Conservation (phyloP, 2,113 vertebrate genomes). For the Hystrix brachyura region DNA sequence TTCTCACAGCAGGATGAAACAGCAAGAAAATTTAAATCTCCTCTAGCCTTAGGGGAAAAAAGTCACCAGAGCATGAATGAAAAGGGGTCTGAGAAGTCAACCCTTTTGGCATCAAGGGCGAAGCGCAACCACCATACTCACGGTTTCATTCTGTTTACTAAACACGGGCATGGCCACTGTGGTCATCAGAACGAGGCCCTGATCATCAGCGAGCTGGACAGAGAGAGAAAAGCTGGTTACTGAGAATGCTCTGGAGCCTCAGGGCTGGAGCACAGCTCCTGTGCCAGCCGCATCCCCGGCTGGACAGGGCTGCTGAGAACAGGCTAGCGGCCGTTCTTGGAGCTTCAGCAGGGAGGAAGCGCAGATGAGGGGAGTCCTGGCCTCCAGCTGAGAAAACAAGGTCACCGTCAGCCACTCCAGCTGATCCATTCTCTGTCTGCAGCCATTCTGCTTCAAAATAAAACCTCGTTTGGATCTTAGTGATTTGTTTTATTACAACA, state of each 20-base stretch:
- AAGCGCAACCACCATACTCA: conserved; percentile 88
- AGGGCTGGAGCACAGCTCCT: neutral
- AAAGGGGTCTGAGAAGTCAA: neutral
- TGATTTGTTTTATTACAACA: conserved; percentile 47
- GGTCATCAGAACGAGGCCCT: conserved; percentile 97
- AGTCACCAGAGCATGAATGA: neutral
- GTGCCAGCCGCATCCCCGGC: neutral
- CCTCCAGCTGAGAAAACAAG: neutral
- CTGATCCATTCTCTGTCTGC: neutral
- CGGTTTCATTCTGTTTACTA: conserved; percentile 99
- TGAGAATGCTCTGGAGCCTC: no score
- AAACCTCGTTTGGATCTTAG: neutral
- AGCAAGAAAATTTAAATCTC: neutral
- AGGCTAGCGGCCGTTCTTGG: neutral
- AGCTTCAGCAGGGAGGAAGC: neutral
- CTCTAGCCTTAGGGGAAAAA: neutral
- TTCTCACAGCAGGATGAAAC: conserved; percentile 2
- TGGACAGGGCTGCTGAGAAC: neutral
- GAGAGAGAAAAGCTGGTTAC: conserved; percentile 68
- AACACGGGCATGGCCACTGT: conserved; percentile 99
- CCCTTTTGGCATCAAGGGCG: neutral
- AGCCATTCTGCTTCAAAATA: neutral
- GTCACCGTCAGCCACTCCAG: neutral
- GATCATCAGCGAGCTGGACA: conserved; percentile 94
- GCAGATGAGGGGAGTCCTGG: neutral